Evolutionary conservation across 2,797 vertebrate species (phyloP).

Genomic region (Neostethus bicornis): DNA sequence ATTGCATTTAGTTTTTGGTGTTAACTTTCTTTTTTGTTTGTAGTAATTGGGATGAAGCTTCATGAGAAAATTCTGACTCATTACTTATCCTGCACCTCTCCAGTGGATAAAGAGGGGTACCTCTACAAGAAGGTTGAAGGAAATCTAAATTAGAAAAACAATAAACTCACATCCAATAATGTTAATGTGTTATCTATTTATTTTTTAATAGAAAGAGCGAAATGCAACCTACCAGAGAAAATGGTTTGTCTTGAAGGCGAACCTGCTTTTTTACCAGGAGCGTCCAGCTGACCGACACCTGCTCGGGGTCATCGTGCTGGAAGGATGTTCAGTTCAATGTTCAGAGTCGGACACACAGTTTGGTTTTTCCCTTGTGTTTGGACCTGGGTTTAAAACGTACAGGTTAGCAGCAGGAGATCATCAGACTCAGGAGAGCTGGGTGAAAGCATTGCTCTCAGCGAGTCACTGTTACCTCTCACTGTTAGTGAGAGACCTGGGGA

Average conservation of each 20-base stretch:
- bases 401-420: constrained; percentile 84
- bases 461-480: constrained; percentile 89
- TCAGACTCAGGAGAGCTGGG: constrained; percentile 86
- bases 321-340: constrained; percentile 88
- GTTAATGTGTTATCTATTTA: not conserved
- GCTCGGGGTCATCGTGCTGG: constrained; percentile 89
- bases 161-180: not conserved
- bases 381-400: constrained; percentile 82
- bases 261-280: constrained; percentile 95
- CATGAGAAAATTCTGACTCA: constrained; percentile 89
- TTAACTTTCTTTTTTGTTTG: constrained; percentile 2
- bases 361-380: constrained; percentile 87
- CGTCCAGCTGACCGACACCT: constrained; percentile 86
- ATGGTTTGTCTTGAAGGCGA: constrained; percentile 96
- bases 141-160: not conserved
- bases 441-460: constrained; percentile 86
- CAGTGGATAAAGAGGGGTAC: constrained; percentile 88
- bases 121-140: constrained; percentile 84
- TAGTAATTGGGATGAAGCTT: constrained; percentile 87
- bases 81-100: constrained; percentile 88
- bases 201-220: constrained; percentile 68
- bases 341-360: constrained; percentile 83
- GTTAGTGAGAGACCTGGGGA: constrained; percentile 88
- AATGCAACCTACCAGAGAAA: constrained; percentile 83
- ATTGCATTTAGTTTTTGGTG: not conserved